Percentiles rank a stretch among this genome's conserved stretches.
These are phyloP conservation scores for Pseudochirops corinnae DNA, from an alignment of 2,797 vertebrate species.

Conservation along the genomic window DNA sequence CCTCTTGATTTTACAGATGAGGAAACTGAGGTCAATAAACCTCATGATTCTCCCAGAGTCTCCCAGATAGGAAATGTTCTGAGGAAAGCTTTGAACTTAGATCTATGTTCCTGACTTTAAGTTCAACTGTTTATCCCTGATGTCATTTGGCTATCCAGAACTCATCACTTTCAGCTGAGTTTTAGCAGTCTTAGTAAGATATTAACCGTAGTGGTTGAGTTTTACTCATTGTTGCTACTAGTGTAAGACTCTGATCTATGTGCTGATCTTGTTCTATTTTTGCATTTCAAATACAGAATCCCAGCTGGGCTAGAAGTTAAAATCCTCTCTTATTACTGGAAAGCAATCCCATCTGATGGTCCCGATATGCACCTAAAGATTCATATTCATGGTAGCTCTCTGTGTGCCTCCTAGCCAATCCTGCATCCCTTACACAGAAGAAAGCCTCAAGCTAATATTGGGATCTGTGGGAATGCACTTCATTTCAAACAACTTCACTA, in stretches of 20 bases:
- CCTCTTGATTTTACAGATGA: neutral
- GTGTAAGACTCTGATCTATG: neutral
- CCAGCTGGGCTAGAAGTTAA: neutral
- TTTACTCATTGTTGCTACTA: neutral
- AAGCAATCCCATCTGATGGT: neutral
- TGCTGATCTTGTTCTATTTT: neutral
- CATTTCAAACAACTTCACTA: neutral
- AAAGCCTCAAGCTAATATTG: neutral
- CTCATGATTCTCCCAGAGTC: neutral
- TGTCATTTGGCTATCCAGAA: neutral
- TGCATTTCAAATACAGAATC: neutral
- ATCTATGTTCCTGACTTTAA: neutral
- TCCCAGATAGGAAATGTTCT: neutral
- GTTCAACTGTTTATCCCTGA: neutral
- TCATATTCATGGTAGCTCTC: neutral
- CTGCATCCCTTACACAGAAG: neutral
- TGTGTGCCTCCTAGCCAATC: conserved; percentile 9
- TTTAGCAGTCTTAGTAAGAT: neutral
- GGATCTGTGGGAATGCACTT: neutral
- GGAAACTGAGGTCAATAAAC: neutral
- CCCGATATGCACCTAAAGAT: neutral
- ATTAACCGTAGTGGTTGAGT: neutral
- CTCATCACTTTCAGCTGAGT: neutral
- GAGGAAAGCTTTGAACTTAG: neutral
- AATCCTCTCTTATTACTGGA: neutral